A percentile compares a stretch with the other conserved stretches of the same genome.
phyloP scores from a whole-genome alignment of 2,888 invertebrate genomes.

The Stenurella melanura region DNA sequence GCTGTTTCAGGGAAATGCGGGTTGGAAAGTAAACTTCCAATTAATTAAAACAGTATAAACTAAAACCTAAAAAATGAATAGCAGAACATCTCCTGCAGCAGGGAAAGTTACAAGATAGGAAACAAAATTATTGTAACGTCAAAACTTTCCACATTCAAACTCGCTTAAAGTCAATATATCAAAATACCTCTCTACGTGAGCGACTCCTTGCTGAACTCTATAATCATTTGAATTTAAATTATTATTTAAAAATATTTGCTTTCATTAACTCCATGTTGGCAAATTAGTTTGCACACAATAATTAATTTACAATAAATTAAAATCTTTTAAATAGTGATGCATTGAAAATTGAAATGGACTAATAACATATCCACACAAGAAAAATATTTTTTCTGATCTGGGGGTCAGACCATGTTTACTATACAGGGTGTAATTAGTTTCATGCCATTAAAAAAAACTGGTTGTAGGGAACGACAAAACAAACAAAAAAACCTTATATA shows the following conservation, averaged over 20 bases:
- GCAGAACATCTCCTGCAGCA: conserved; percentile 1
- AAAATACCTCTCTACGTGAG: background rate
- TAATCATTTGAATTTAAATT: conserved; percentile 2
- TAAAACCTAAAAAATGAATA: background rate
- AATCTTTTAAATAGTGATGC: too few relatives aligned
- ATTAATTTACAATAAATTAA: too few relatives aligned
- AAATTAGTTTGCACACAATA: too few relatives aligned
- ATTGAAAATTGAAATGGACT: too few relatives aligned
- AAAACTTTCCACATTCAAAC: background rate
- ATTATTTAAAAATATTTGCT: background rate
- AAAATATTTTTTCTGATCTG: too few relatives aligned
- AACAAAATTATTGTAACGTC: conserved; percentile 1
- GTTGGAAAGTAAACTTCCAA: conserved; percentile 7
- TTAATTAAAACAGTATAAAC: conserved; percentile 8
- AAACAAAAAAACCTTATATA: too few relatives aligned
- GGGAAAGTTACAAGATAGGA: conserved; percentile 12
- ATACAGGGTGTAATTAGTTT: too few relatives aligned
- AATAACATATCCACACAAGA: too few relatives aligned
- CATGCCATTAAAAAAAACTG: too few relatives aligned
- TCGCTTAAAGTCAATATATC: conserved; percentile 18
- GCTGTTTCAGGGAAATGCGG: conserved; percentile 5
- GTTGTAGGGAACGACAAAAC: too few relatives aligned
- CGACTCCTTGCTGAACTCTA: background rate
- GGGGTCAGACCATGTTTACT: too few relatives aligned
- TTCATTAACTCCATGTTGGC: too few relatives aligned